phyloP scores from a whole-genome alignment of 2,113 vertebrate species.

The Apeltes quadracus region DNA sequence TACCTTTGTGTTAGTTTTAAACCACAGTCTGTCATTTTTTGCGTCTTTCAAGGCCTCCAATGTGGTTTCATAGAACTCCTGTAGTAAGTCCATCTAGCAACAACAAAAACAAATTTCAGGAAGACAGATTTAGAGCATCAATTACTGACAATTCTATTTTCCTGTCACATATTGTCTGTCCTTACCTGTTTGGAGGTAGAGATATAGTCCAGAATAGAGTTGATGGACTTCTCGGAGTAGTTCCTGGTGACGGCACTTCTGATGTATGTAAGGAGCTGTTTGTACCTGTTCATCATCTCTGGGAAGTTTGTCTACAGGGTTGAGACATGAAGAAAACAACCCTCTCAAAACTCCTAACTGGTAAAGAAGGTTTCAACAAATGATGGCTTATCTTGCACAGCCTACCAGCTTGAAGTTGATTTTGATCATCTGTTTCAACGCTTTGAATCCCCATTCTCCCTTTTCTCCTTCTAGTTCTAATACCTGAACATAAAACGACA shows the following conservation, averaged over 20 bases:
- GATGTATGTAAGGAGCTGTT: constrained; percentile 98
- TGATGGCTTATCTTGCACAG: rapidly evolving
- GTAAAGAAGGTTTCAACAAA: background rate
- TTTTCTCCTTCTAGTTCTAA: constrained; percentile 99
- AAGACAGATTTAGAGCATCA: background rate
- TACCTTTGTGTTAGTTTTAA: constrained; percentile 99
- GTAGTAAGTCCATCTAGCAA: constrained; percentile 96
- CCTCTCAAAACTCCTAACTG: background rate
- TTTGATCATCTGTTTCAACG: constrained; percentile 99
- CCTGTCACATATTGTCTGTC: constrained; percentile 4
- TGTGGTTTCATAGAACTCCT: constrained; percentile 99
- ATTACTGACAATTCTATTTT: background rate
- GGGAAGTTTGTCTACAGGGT: constrained; percentile 92
- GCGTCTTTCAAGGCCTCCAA: constrained; percentile 98
- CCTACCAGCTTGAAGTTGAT: constrained; percentile 99
- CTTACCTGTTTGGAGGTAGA: constrained; percentile 99
- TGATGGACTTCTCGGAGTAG: constrained; percentile 99
- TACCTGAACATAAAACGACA: constrained; percentile 80
- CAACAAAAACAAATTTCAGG: constrained; percentile 49
- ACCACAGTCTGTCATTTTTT: constrained; percentile 98
- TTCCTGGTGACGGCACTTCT: constrained; percentile 98
- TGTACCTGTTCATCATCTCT: constrained; percentile 99
- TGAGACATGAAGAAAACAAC: background rate
- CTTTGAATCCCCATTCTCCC: constrained; percentile 99
- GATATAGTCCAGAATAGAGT: constrained; percentile 99